Conservation (phyloP, 2,113 vertebrate species). For the Penelope pileata region DNA sequence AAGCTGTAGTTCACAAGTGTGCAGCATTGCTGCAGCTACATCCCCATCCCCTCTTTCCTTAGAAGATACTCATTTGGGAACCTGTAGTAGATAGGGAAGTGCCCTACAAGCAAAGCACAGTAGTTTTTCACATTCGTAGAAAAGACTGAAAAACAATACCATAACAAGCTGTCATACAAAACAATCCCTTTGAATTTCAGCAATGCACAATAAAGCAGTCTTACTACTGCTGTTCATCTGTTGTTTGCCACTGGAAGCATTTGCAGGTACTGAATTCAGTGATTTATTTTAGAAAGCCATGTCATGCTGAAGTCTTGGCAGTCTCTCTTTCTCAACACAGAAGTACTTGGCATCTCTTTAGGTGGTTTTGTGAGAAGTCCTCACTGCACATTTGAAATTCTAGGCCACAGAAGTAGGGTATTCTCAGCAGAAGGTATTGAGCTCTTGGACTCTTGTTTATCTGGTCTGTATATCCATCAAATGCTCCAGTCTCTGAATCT, state of each 20-base stretch:
- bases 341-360: neutral
- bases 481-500: neutral
- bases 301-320: neutral
- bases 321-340: neutral
- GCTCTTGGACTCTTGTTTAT: neutral
- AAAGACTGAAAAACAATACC: neutral
- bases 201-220: neutral
- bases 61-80: neutral
- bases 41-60: neutral
- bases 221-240: neutral
- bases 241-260: neutral
- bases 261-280: neutral
- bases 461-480: neutral
- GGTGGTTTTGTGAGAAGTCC: neutral
- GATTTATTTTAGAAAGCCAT: neutral
- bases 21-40: accelerated
- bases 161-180: neutral
- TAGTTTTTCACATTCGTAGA: neutral
- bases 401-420: neutral
- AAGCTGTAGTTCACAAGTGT: neutral
- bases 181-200: neutral
- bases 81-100: neutral
- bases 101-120: neutral
- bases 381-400: neutral
- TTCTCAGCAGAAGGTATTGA: neutral